phyloP scores from a whole-genome alignment of 92 coral and sea anemone species.

The Virgularia gustaviana region DNA sequence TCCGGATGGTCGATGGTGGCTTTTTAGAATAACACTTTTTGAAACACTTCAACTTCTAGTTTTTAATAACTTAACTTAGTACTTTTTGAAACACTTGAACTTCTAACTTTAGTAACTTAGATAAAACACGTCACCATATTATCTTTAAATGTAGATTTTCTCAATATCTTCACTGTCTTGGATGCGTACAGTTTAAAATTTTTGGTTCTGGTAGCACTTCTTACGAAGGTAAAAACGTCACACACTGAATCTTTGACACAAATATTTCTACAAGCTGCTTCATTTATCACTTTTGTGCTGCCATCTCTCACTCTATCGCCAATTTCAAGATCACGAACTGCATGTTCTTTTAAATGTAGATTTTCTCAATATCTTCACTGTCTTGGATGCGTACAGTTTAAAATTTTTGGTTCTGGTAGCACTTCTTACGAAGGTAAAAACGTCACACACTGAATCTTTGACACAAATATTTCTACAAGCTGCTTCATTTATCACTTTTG shows the following conservation, averaged over 20 bases:
- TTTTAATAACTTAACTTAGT: no score
- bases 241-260: slow-evolving; percentile 11
- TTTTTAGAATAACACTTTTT: no score
- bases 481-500: background rate
- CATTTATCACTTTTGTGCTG: background rate
- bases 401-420: slow-evolving; percentile 3
- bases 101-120: no score
- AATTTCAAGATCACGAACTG: slow-evolving; percentile 3
- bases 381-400: slow-evolving; percentile 3
- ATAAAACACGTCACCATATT: slow-evolving; percentile 7
- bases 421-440: slow-evolving; percentile 4
- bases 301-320: slow-evolving; percentile 14
- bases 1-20: no score
- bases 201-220: slow-evolving; percentile 6
- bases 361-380: background rate
- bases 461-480: slow-evolving; percentile 9
- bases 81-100: no score
- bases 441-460: slow-evolving; percentile 9
- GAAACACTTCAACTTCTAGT: no score
- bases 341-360: slow-evolving; percentile 1
- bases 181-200: slow-evolving; percentile 5
- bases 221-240: slow-evolving; percentile 5
- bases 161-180: background rate
- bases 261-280: background rate
- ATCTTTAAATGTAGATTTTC: background rate